Evolutionary conservation across 2,113 vertebrate genomes (phyloP), one percentile per base, ranked within the genome.

Genomic region (Erythrolamprus reginae): DNA sequence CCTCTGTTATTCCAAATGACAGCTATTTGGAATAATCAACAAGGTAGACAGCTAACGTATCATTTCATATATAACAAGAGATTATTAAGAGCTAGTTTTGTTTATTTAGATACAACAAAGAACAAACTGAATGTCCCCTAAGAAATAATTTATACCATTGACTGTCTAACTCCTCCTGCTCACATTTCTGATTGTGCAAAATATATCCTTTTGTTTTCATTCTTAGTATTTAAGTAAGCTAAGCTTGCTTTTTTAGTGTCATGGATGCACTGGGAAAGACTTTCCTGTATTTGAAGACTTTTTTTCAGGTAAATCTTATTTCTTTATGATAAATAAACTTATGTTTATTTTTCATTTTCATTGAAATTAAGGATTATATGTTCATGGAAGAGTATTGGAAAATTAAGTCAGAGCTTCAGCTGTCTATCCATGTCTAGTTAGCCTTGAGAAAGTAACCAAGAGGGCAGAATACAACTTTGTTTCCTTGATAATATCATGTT

Each of bases 131-230:
- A 28, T 91, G 89, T 48, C 50, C 26, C 86, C 82, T 24, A 87
- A n/a, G 28, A 89, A 28, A n/a, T 12, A n/a, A 89, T 89, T 86
- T 91, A 8, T 58, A 47, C 1, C 5, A 38, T 28, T 58, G 24
- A 86, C 15, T 56, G 51, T 42, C 48, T 48, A 48, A 28, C 42
- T 92, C 58, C 10, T 51, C 51, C 24, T 48, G 9, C 38, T 26
- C 86, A 45, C 21, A 28, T 89, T 91, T 90, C 33, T 58, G 82
- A 88, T 61, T 82, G 45, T 48, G 28, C 38, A 65, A 28, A 38
- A 87, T 3, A 88, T 19, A 47, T 55, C 58, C 19, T n/a, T 94
- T 93, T 93, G 84, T 89, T 92, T 70, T 24, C 82, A 88, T 13
- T 91, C 91, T 91, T 91, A 82, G 89, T 90, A 52, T 83, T 84